Base-by-base conservation (phyloP, 2,888 invertebrate species). In the Latrodectus elegans region DNA sequence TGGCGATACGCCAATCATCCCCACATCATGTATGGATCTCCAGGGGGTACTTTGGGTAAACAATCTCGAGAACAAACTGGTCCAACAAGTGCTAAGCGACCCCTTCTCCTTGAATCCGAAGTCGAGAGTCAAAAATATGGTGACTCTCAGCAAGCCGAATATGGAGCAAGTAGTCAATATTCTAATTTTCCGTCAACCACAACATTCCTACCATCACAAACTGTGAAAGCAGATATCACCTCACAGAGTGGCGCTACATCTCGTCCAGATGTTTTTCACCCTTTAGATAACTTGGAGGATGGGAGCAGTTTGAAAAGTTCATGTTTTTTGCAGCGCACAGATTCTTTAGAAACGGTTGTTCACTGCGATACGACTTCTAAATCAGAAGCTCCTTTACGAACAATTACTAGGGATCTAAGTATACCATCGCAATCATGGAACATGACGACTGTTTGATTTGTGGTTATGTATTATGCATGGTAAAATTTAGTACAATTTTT, bases 1-100 rank as follows among this genome's bases (percentile, higher is more conserved):
- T 88, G 88, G 88, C 60, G 88, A 14, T 88, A 88, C 71, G 88
- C 88, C 14, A 83, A 84, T 51, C 88, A 88, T n/a, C 88, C 88
- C 0, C 88, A 88, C 67, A 67, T 79, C 11, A 67, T 75, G 75
- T 84, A 83, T 14, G 88, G 88, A 4, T 86, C 86, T 9, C 75
- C 79, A 2, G 64, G 74, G 26, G 74, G 78, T 6, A 51, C 55
- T 8, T 49, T 71, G 10, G 68, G 26, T 38, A 80, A 68, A 53
- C 86, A 86, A 60, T 72, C 81, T 49, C 70, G 71, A 38, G 67
- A 82, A 14, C 75, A 76, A 12, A 38, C n/a, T 14, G 84, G 52
- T 51, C 60, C 49, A 4, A 55, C 77, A 10, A 52, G 71, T 60
- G 71, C 68, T 26, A 81, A 88, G 49, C 74, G 88, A 67, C 83